Evolutionary conservation across 1,140 invertebrate genomes (phyloP).

Genomic region (Drosophila sturtevanti): DNA sequence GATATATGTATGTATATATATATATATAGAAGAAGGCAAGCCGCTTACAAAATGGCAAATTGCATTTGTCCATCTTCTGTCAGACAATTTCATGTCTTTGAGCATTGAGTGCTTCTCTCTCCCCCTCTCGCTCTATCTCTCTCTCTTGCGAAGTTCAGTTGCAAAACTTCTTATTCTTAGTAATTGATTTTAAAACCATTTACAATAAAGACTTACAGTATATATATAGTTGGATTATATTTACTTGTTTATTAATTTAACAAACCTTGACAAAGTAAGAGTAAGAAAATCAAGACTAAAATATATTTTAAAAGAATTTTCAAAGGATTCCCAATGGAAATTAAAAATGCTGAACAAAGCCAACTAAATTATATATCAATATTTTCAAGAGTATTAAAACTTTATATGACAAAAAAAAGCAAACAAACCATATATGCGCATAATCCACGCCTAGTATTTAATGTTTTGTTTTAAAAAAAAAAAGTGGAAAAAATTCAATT

Average conservation of each 20-base stretch:
- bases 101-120: background rate
- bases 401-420: too few species aligned
- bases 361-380: too few species aligned
- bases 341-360: too few species aligned
- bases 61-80: conserved; percentile 3
- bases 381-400: too few species aligned
- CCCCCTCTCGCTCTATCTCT: background rate
- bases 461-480: background rate
- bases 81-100: conserved; percentile 4
- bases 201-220: background rate
- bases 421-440: too few species aligned
- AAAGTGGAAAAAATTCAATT: too few species aligned
- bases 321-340: too few species aligned
- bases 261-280: too few species aligned
- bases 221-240: too few species aligned
- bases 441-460: background rate
- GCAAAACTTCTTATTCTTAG: background rate
- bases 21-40: background rate
- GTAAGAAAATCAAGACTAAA: too few species aligned
- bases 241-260: too few species aligned
- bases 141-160: background rate
- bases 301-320: too few species aligned
- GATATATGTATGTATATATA: conserved; percentile 20
- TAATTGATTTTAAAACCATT: background rate
- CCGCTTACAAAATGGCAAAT: background rate